phyloP scores from a whole-genome alignment of 2,888 invertebrate genomes.

The Tubulanus polymorphus region DNA sequence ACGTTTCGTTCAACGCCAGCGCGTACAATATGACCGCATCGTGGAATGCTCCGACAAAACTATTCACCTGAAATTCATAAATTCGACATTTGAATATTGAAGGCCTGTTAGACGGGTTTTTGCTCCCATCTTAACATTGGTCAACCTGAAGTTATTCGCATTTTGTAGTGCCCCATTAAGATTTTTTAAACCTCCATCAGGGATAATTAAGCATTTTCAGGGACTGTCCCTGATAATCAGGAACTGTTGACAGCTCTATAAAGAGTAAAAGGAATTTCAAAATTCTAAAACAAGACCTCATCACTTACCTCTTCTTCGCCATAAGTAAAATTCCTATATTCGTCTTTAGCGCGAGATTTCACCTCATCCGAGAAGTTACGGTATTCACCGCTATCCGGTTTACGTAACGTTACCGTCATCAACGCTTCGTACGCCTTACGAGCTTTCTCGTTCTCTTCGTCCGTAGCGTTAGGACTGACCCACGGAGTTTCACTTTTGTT shows the following conservation, averaged over 20 bases:
- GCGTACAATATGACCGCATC: constrained; percentile 94
- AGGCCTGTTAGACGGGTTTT: too few species aligned
- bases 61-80: constrained; percentile 65
- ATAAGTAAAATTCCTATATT: constrained; percentile 43
- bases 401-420: constrained; percentile 48
- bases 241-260: not conserved
- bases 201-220: too few species aligned
- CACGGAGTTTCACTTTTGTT: constrained; percentile 67
- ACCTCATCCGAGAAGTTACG: constrained; percentile 44
- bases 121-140: too few species aligned
- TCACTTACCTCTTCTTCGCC: constrained; percentile 43
- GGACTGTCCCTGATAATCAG: too few species aligned
- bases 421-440: constrained; percentile 47
- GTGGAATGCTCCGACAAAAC: constrained; percentile 91
- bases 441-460: constrained; percentile 70
- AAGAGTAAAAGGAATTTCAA: not conserved
- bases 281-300: not conserved
- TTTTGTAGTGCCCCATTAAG: too few species aligned
- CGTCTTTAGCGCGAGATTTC: constrained; percentile 36
- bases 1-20: constrained; percentile 81
- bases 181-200: too few species aligned
- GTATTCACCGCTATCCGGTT: constrained; percentile 47
- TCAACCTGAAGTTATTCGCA: too few species aligned
- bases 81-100: not conserved
- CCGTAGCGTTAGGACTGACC: constrained; percentile 75